Evolutionary conservation across 1,140 invertebrate genomes (phyloP), one percentile per base, ranked within the genome.

Genomic region (Stegodyphus dumicola): DNA sequence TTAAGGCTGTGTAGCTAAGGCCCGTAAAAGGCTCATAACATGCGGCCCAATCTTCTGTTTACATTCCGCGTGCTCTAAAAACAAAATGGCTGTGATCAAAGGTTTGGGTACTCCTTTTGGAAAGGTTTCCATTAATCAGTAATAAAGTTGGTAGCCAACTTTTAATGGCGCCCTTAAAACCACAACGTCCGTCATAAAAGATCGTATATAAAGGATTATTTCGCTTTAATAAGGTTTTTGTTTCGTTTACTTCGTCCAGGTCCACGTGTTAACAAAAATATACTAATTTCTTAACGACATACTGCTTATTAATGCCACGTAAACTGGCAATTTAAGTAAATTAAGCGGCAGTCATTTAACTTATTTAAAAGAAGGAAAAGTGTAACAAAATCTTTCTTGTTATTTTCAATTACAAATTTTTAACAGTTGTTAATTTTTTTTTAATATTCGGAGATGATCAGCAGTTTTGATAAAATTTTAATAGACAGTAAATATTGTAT

Each of bases 71-170:
- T 80, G 64, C 48, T 69, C 69, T 80, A 80, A 80, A 80, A 80
- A 64, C 78, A 80, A 80, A 80, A 80, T 71, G 67, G 52, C 53
- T 52, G 78, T 52, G 78, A 10, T 60, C 78, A 80, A 80, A 80
- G 78, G 78, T 65, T 80, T 80, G 54, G n/a, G 52, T 51, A 49
- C 49, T 67, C 15, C 49, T 49, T 17, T 11, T 33, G 60, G 33
- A 77, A 77, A 51, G 75, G 75, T 65, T 66, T 77, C 67, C 78
- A 80, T 80, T 80, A 80, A 80, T 80, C 53, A 80, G 78, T 71
- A 56, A 33, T 80, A 73, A 80, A 80, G 78, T 49, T 17, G 78
- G 78, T 71, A 80, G 78, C 78, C 18, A 64, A 80, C 67, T 73
- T 80, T 80, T 80, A 71, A 80, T 80, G 78, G 78, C 53, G 3